phyloP scores from a whole-genome alignment of 2,113 vertebrate genomes.

The Ardeotis arabs region DNA sequence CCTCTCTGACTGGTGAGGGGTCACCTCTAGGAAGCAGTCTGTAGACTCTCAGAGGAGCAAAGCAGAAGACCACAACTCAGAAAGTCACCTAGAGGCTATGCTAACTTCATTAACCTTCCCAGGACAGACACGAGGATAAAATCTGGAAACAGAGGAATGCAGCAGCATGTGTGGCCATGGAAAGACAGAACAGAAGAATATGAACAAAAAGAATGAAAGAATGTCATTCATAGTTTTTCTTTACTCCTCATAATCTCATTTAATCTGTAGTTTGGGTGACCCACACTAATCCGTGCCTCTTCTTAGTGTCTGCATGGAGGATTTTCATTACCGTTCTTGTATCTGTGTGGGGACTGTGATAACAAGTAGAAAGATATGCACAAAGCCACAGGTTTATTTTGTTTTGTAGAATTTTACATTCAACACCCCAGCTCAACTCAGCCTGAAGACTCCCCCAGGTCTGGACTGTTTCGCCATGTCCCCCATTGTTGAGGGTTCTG shows the following conservation, averaged over 20 bases:
- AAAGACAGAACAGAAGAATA: background rate
- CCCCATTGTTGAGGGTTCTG: background rate
- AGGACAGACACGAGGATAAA: background rate
- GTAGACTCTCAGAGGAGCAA: background rate
- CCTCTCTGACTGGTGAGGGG: background rate
- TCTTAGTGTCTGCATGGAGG: background rate
- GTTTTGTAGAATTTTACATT: background rate
- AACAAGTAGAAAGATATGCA: background rate
- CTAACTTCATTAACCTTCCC: background rate
- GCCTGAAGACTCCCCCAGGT: background rate
- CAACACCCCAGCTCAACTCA: accelerated
- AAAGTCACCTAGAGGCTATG: background rate
- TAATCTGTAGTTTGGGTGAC: background rate
- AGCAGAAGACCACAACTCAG: background rate
- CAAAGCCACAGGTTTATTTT: background rate
- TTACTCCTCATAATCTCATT: background rate
- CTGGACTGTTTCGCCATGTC: background rate
- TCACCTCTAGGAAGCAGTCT: background rate
- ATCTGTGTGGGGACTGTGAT: background rate
- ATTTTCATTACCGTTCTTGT: background rate
- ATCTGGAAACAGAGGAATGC: background rate
- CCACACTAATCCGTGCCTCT: background rate
- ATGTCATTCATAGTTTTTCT: background rate
- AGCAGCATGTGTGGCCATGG: background rate
- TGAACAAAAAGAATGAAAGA: background rate